Base-by-base conservation (phyloP, 53 echinoderm and acorn worm species). In the Temnopleurus reevesii region DNA sequence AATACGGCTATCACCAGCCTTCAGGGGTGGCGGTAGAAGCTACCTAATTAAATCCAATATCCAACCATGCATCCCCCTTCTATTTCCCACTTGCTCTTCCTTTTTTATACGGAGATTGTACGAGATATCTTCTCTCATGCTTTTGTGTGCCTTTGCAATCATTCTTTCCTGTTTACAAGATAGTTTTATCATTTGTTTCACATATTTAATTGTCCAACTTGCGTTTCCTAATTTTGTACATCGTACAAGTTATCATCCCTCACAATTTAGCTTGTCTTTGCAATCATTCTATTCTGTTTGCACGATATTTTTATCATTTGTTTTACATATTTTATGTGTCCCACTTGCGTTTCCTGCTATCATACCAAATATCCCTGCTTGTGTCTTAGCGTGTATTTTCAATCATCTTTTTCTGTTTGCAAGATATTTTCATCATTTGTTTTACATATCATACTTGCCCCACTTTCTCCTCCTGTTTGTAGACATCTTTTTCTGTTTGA, bases 1-100 rank as follows among this genome's bases (percentile, higher is more conserved):
- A 83, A 83, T 83, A 83, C 83, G 55, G 51, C 55, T 83, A 55
- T 83, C 83, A 35, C 36, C 38, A 56, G 83, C 83, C 80, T 55
- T 56, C 35, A 13, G 83, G 83, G 83, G 36, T 54, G 83, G 56
- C 24, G 57, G 83, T 35, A 5, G 51, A 79, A 47, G 30, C 54
- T 47, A 47, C 35, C 56, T 83, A 83, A 83, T 83, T 83, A 83
- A 83, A 83, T 83, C 35, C 57, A 12, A 31, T 35, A 5, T 2
- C 29, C 8, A 55, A 38, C 21, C 13, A 35, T 21, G 83, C 56
- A 31, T 56, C 83, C 36, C 51, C 34, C 12, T 35, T 53, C 83
- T 36, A 35, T 36, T 27, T 54, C 83, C 12, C 23, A 23, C 55
- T 36, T 25, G 24, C 26, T 54, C 81, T 81, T 31, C 46, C 60